These are phyloP conservation scores for Nomia melanderi DNA, from an alignment of 1,140 invertebrate genomes.

Conservation along the genomic window DNA sequence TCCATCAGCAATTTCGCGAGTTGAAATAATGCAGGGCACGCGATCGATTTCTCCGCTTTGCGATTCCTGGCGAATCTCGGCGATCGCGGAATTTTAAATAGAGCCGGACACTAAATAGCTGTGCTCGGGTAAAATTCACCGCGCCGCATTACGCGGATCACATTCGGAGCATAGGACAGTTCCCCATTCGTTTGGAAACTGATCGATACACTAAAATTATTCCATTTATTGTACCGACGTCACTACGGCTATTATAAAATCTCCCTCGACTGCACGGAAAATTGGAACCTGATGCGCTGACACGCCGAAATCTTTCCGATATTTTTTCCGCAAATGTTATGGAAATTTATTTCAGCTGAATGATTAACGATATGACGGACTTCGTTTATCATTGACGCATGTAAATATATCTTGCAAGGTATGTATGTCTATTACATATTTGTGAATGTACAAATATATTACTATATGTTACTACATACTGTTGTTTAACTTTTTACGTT, in stretches of 20 bases:
- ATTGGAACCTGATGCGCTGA: neutral
- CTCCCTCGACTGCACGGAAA: slow-evolving; percentile 1
- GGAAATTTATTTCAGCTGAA: neutral
- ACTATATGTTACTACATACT: too few relatives aligned
- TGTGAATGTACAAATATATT: too few relatives aligned
- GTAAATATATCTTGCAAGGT: neutral
- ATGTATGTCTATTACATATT: too few relatives aligned
- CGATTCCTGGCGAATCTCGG: neutral
- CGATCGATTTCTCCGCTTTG: slow-evolving; percentile 17
- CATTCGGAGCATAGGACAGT: neutral
- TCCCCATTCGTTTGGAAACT: neutral
- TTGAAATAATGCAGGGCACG: slow-evolving; percentile 1
- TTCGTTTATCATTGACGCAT: neutral
- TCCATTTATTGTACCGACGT: neutral
- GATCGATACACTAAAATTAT: neutral
- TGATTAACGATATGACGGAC: neutral
- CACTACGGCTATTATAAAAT: neutral
- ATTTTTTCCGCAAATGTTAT: neutral
- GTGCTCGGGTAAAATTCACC: slow-evolving; percentile 5
- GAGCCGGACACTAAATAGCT: neutral
- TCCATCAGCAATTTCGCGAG: neutral
- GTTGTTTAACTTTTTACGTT: too few relatives aligned
- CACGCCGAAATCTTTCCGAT: neutral
- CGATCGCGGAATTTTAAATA: slow-evolving; percentile 27
- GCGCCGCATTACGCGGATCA: neutral